Evolutionary conservation across 2,888 invertebrate species (phyloP).

Genomic region (Macrosiphum euphorbiae): DNA sequence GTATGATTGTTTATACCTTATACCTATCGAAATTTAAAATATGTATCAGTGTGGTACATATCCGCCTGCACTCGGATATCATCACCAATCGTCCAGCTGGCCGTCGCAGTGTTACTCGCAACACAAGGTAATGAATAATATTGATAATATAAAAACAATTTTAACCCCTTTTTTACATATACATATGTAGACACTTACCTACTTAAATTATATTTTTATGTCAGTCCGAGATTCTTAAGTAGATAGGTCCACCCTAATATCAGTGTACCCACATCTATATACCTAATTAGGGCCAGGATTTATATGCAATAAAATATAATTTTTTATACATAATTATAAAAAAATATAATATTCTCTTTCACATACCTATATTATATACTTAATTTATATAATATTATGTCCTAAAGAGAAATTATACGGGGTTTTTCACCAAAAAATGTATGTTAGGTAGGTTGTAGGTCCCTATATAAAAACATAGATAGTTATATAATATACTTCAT

Average conservation of each 20-base stretch:
- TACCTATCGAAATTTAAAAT: neutral
- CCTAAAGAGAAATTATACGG: neutral
- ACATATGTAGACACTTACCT: fast-evolving
- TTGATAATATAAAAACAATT: neutral
- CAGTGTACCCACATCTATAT: neutral
- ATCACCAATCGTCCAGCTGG: conserved; percentile 67
- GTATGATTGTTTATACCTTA: neutral
- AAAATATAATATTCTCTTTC: neutral
- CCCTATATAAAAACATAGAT: too few relatives aligned
- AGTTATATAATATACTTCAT: too few relatives aligned
- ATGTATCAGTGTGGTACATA: conserved; percentile 67
- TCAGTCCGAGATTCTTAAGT: neutral
- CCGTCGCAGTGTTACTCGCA: conserved; percentile 68
- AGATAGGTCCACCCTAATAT: neutral
- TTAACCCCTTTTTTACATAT: neutral
- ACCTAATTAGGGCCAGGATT: neutral
- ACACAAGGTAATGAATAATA: conserved; percentile 67
- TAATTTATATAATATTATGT: neutral
- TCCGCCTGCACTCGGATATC: conserved; percentile 65
- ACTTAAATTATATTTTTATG: neutral
- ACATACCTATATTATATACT: too few relatives aligned
- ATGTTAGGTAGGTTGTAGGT: too few relatives aligned
- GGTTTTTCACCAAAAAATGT: too few relatives aligned
- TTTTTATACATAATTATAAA: too few relatives aligned
- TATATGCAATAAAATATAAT: too few relatives aligned